Evolutionary conservation across 37 sponge, comb jelly and placozoan genomes (phyloP), one percentile per base, ranked within the genome.

Genomic region (Geodia barretti): DNA sequence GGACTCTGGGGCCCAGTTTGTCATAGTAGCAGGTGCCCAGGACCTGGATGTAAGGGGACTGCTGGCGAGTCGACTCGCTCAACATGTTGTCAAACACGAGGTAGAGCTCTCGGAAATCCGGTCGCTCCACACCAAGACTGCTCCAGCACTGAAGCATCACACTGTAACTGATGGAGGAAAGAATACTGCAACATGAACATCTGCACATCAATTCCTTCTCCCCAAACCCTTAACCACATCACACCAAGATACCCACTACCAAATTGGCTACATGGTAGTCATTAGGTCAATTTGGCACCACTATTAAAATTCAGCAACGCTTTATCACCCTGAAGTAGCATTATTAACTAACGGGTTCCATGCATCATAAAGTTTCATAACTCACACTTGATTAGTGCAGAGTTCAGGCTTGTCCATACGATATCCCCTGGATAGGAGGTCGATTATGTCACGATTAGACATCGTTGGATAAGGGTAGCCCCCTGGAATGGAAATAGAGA

Each of bases 361-460:
- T n/a, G n/a, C n/a, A n/a, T n/a, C n/a, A n/a, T n/a, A n/a, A n/a
- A n/a, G n/a, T n/a, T n/a, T n/a, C n/a, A n/a, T 20, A 24, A 37
- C 90, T 85, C 62, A 92, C 92, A 92, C 72, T 66, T 87, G 81
- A 19, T 74, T 32, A 20, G 92, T 84, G 68, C 92, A 92, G 39
- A 75, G 87, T 9, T 75, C 60, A 64, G 92, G 92, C 61, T 76
- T 79, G 3, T 64, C 71, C 79, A 92, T 58, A 28, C 92, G 34
- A 26, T 87, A 76, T 0, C 92, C 92, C 14, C 21, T 34, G 35
- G 35, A 66, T 21, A 92, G 66, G 1, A 68, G 33, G 7, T 36
- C 33, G 0, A 77, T 14, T 0, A 92, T 23, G 0, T 77, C 84
- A 17, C 60, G 72, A 40, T 92, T 84, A 60, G 80, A 8, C 21